Evolutionary conservation across 92 coral and sea anemone species (phyloP).

Genomic region (Zoanthus sociatus): DNA sequence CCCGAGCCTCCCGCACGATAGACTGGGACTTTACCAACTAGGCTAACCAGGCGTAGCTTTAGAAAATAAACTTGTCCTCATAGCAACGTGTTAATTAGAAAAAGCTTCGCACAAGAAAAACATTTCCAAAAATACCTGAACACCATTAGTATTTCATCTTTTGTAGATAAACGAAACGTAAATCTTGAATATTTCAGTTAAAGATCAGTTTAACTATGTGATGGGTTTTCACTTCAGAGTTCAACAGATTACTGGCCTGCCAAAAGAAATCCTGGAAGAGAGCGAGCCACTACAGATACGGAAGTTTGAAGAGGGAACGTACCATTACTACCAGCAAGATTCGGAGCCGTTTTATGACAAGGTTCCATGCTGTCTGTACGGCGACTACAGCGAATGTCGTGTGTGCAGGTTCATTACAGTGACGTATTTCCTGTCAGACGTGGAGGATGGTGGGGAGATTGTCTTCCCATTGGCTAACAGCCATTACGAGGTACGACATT

Average conservation of each 20-base stretch:
- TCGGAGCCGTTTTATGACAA: slow-evolving; percentile 76
- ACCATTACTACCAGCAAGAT: slow-evolving; percentile 83
- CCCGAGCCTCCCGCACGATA: too few relatives aligned
- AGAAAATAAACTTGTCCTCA: too few relatives aligned
- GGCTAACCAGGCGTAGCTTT: too few relatives aligned
- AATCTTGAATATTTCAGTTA: background rate
- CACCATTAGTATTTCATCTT: too few relatives aligned
- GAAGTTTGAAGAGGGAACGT: slow-evolving; percentile 73
- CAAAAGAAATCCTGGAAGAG: slow-evolving; percentile 81
- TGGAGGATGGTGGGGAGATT: slow-evolving; percentile 86
- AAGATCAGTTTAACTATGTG: background rate
- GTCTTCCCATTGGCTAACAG: slow-evolving; percentile 87
- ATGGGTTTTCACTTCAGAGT: slow-evolving; percentile 51
- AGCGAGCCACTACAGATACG: slow-evolving; percentile 85
- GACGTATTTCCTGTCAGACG: slow-evolving; percentile 80
- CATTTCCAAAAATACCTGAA: too few relatives aligned
- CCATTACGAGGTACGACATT: slow-evolving; percentile 73
- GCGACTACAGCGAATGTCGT: slow-evolving; percentile 79
- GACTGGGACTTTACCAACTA: too few relatives aligned
- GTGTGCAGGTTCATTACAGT: slow-evolving; percentile 81
- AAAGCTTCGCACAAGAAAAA: too few relatives aligned
- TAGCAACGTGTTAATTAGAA: too few relatives aligned
- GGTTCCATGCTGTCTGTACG: slow-evolving; percentile 87
- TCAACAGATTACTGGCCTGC: slow-evolving; percentile 79
- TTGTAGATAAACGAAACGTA: background rate